Conservation (phyloP, 2,888 invertebrate species). For the Spisula subtruncata region DNA sequence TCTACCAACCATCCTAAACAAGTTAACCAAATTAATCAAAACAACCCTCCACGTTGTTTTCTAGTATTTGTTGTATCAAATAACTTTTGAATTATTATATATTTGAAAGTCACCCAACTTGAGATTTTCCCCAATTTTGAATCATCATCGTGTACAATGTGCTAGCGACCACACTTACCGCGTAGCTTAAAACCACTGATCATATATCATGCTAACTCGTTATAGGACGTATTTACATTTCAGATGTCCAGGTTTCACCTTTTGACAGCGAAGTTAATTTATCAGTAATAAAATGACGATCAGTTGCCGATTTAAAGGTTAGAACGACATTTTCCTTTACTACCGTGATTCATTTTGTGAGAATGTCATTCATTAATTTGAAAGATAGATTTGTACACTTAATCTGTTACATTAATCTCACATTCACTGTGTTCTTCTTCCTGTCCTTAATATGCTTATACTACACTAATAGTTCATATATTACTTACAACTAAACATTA, state of each 20-base stretch:
- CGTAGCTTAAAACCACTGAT: neutral
- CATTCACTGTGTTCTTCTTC: neutral
- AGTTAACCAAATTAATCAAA: no score
- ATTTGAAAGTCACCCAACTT: neutral
- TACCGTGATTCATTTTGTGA: constrained; percentile 38
- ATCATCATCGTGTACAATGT: neutral
- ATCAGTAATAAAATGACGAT: constrained; percentile 36
- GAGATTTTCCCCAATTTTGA: neutral
- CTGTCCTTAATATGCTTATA: neutral
- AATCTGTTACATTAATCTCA: constrained; percentile 8
- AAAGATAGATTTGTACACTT: neutral
- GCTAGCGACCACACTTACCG: neutral
- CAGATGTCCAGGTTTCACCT: constrained; percentile 25
- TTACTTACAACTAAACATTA: no score
- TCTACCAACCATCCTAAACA: no score
- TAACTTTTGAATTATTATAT: neutral
- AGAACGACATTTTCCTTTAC: constrained; percentile 19
- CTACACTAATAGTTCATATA: no score
- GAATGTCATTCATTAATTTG: constrained; percentile 43
- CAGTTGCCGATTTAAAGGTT: constrained; percentile 28
- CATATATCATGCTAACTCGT: constrained; percentile 10
- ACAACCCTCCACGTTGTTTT: no score
- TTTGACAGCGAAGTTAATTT: constrained; percentile 44
- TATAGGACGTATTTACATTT: neutral
- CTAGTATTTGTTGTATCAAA: neutral